Evolutionary conservation across 2,113 vertebrate species (phyloP).

Genomic region (Axis porcinus): DNA sequence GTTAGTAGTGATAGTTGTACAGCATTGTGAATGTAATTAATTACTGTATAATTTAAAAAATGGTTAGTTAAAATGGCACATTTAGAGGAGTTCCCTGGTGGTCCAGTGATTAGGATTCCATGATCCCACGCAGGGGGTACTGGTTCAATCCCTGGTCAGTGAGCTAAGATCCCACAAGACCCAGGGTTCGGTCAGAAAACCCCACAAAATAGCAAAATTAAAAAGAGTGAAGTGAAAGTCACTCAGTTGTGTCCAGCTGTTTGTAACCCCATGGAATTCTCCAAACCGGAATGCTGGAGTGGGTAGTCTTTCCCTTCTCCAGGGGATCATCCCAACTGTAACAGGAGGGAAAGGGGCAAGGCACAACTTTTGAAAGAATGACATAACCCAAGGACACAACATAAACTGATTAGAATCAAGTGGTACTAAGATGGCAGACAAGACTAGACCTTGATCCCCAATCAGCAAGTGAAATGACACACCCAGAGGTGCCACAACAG

Average conservation of each 20-base stretch:
- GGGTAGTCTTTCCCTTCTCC: background rate
- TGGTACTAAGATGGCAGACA: too few relatives aligned
- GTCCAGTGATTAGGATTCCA: background rate
- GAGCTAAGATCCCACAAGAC: background rate
- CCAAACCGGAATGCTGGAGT: background rate
- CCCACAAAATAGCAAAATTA: background rate
- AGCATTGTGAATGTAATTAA: background rate
- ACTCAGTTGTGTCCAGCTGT: background rate
- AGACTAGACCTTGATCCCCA: background rate
- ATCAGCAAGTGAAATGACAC: background rate
- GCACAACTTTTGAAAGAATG: background rate
- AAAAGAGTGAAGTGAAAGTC: background rate
- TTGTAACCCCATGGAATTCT: background rate
- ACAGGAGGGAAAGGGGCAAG: background rate
- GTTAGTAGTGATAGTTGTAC: background rate
- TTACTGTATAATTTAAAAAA: background rate
- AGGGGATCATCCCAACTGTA: background rate
- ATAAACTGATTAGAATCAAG: too few relatives aligned
- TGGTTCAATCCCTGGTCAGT: background rate
- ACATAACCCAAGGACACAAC: background rate
- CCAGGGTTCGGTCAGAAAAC: background rate
- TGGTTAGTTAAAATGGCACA: background rate
- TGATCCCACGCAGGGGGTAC: background rate
- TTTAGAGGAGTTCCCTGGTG: background rate
- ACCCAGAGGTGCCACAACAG: background rate